Evolutionary conservation across 2,113 vertebrate genomes (phyloP).

Genomic region (Neodon shergylaensis): DNA sequence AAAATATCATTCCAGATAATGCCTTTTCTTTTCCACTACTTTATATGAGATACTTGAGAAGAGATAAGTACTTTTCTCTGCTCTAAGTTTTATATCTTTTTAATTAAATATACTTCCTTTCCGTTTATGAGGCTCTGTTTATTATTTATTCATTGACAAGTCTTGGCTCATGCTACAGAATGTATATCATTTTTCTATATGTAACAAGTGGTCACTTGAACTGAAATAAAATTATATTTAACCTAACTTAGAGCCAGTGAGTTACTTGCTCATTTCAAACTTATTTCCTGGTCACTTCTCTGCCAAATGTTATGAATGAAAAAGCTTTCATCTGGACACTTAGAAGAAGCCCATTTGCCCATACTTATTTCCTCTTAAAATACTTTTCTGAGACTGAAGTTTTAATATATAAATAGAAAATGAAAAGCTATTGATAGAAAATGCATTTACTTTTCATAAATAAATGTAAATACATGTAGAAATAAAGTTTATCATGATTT

Average conservation of each 20-base stretch:
- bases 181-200: conserved; percentile 82
- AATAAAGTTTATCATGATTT: background rate
- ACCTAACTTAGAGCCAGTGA: conserved; percentile 76
- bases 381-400: conserved; percentile 27
- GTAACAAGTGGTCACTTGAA: conserved; percentile 84
- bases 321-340: conserved; percentile 73
- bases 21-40: conserved; percentile 70
- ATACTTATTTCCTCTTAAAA: conserved; percentile 75
- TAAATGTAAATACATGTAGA: background rate
- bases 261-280: conserved; percentile 79
- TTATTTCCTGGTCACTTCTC: conserved; percentile 66
- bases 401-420: background rate
- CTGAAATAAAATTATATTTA: conserved; percentile 84
- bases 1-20: conserved; percentile 71
- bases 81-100: conserved; percentile 80
- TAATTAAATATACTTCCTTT: conserved; percentile 82
- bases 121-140: conserved; percentile 83
- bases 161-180: conserved; percentile 82
- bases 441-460: conserved; percentile 34
- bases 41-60: conserved; percentile 78
- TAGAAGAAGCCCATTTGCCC: conserved; percentile 61
- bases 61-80: conserved; percentile 76
- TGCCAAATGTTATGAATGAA: conserved; percentile 69
- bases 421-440: conserved; percentile 9
- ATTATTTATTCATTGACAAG: conserved; percentile 82